Conservation (phyloP, 2,113 vertebrate species). For the Vulpes vulpes region DNA sequence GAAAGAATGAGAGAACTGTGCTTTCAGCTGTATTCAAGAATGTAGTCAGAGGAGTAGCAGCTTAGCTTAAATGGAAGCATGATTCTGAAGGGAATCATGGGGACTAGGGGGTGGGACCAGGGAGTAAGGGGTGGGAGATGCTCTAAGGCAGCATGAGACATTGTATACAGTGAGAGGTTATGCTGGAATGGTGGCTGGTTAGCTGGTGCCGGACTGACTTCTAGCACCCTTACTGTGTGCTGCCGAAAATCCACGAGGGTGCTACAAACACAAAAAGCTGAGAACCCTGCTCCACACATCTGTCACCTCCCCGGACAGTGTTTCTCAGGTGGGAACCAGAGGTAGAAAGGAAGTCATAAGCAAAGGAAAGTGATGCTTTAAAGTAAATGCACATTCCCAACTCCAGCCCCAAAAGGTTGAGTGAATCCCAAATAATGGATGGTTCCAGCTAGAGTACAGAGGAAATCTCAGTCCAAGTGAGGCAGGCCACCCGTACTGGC, state of each 20-base stretch:
- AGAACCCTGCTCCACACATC: background rate
- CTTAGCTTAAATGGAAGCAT: background rate
- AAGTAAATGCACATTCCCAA: background rate
- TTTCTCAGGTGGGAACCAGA: background rate
- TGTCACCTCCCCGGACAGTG: background rate
- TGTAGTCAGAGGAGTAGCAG: background rate
- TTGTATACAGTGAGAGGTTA: no score
- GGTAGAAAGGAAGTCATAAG: background rate
- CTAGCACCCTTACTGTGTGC: background rate
- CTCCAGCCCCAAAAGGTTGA: background rate
- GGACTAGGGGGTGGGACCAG: background rate
- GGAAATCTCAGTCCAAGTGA: background rate
- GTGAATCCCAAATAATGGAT: background rate
- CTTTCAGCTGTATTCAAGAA: background rate
- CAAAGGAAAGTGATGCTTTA: background rate
- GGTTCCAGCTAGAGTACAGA: background rate
- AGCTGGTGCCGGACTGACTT: background rate
- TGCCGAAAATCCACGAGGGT: background rate
- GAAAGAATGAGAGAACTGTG: background rate
- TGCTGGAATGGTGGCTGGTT: background rate
- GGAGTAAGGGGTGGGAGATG: rapidly evolving
- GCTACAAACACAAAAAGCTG: background rate
- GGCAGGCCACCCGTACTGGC: background rate
- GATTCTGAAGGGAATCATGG: background rate
- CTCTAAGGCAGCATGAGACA: background rate